These are phyloP conservation scores for Brachionus rotundiformis DNA, from an alignment of 1,140 invertebrate genomes.

Conservation along the genomic window DNA sequence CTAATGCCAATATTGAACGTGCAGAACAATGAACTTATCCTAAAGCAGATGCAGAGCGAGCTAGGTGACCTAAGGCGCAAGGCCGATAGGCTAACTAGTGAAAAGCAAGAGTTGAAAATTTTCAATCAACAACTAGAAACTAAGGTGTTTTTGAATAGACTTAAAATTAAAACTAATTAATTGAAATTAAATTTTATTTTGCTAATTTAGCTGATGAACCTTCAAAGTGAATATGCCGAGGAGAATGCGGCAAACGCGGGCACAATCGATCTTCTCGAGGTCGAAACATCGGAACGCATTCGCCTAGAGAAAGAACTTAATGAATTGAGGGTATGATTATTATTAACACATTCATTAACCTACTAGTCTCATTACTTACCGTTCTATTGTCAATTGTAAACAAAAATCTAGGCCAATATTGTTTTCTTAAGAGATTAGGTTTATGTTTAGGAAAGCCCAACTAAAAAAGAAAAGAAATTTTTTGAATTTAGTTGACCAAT, in stretches of 20 bases:
- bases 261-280: slow-evolving; percentile 82
- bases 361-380: slow-evolving; percentile 1
- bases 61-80: slow-evolving; percentile 67
- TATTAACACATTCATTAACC: background rate
- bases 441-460: background rate
- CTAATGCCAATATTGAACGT: slow-evolving; percentile 87
- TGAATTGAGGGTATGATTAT: slow-evolving; percentile 70
- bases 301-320: slow-evolving; percentile 78
- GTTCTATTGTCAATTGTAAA: slow-evolving; percentile 16
- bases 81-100: slow-evolving; percentile 81
- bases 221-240: slow-evolving; percentile 84
- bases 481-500: background rate
- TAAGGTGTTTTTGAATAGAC: slow-evolving; percentile 63
- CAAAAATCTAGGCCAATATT: slow-evolving; percentile 38
- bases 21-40: slow-evolving; percentile 85
- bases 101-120: slow-evolving; percentile 78
- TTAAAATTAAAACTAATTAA: slow-evolving; percentile 51
- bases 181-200: slow-evolving; percentile 57
- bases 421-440: slow-evolving; percentile 29
- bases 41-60: slow-evolving; percentile 74
- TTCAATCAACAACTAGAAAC: slow-evolving; percentile 84
- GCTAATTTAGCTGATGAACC: slow-evolving; percentile 76
- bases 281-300: slow-evolving; percentile 70
- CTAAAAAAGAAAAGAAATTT: too few relatives aligned
- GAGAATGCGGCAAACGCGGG: slow-evolving; percentile 83